Base-by-base conservation (phyloP, 2,113 vertebrate species). In the Nestor notabilis region DNA sequence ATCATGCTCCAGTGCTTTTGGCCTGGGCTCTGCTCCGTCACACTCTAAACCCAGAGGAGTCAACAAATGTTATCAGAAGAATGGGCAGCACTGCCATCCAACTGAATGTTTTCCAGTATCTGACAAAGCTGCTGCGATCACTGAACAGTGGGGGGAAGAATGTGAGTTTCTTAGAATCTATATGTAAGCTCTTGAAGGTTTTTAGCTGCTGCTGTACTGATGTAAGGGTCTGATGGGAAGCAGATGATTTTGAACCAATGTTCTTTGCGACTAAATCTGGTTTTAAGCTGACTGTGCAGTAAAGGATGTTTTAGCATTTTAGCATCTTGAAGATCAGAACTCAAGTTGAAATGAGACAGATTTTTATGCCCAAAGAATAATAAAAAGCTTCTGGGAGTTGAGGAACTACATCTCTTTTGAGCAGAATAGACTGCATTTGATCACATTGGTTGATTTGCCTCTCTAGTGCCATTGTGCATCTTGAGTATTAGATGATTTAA, bases 21-120 rank as follows among this genome's bases (percentile, higher is more conserved):
- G 98, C 99, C 27, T 99, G 99, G 99, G 99, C 99, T 81, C 98
- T 99, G 52, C 98, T 99, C 70, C 99, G 99, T 72, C 99, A 99
- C 97, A 99, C 99, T 2, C 94, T 99, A 76, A 98, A 95, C 91
- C 98, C 99, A 0, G 99, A 99, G 7, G 99, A 99, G 90, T 97
- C 98, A 5, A 97, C 97, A 55, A 98, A 96, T 0, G 83, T 98
- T 35, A 97, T 99, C 94, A 98, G 99, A 92, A 99, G 98, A 72
- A 98, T 99, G 85, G 99, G 99, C 43, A 99, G 99, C 96, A 98
- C 98, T 1, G 98, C 99, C 4, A 98, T 99, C 94, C 99, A 99
- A 96, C 98, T 99, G n/a, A 99, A 97, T 1, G 99, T 99, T 11
- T 99, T 99, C 96, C 99, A 99, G 97, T 99, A 99, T 70, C 97